Base-by-base conservation (phyloP, 92 coral and sea anemone species). In the Ricordea florida region DNA sequence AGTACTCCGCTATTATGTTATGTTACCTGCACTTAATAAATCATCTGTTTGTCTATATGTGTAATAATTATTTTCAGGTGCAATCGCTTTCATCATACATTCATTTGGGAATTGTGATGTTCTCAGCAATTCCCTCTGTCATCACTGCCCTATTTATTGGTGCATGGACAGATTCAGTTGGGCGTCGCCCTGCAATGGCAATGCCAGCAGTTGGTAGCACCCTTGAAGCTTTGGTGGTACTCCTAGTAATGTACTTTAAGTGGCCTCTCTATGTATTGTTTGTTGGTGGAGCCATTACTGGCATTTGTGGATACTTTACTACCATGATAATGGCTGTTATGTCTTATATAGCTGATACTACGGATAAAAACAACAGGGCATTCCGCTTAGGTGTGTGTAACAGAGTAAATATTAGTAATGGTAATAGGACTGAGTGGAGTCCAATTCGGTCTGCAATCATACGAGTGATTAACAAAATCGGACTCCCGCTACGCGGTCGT, bases 311-410 rank as follows among this genome's bases (percentile, higher is more conserved):
- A 0, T 80, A 44, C 20, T 89, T 85, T 16, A 89, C 94, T 1
- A 89, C 91, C 15, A 59, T 89, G 25, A 59, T 76, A 0, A 61
- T 85, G 24, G 94, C 88, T n/a, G 69, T 70, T 2, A 89, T 89
- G 94, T 45, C 94, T 6, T 89, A 89, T 24, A 85, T 89, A 47
- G 87, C 91, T 3, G 94, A 89, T 57, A 85, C 90, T 5, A 89
- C 94, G 3, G 85, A 89, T 63, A 91, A 89, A 26, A 74, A 81
- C 0, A 79, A 85, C 3, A 78, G 94, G 32, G 57, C 81, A 8
- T 33, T 85, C 3, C 81, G 94, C 8, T 40, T 89, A 47, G 94
- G 94, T 89, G 71, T 31, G 64, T 6, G 10, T 3, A 7, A 4
- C 2, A 5, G 5, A 0, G 10, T 1, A 27, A 18, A 8, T 6